These are phyloP conservation scores for Conchocele bisecta DNA, from an alignment of 2,888 invertebrate genomes.

Conservation along the genomic window DNA sequence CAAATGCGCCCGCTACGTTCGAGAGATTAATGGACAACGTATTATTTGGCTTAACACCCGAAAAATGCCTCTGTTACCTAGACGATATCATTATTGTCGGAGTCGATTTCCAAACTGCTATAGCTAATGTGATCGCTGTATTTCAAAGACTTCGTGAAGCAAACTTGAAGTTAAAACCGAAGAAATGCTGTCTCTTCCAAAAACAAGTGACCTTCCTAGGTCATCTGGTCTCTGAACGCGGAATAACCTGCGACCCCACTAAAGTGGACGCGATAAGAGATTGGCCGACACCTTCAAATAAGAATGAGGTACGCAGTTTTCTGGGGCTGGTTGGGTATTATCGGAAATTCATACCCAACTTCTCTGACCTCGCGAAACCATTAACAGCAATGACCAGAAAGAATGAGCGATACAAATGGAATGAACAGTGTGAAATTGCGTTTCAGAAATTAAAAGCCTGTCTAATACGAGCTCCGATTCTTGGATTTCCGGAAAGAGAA, in stretches of 20 bases:
- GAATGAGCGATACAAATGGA: conserved; percentile 1
- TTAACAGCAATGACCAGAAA: conserved; percentile 1
- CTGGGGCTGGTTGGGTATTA: conserved; percentile 22
- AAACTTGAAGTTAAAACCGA: conserved; percentile 24
- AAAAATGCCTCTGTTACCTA: conserved; percentile 24
- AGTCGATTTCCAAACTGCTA: neutral
- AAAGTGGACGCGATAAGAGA: conserved; percentile 10
- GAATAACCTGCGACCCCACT: conserved; percentile 15
- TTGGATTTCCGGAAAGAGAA: too few relatives aligned
- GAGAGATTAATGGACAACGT: conserved; percentile 13
- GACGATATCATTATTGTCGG: conserved; percentile 26
- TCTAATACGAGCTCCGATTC: too few relatives aligned
- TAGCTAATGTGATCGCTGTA: conserved; percentile 11
- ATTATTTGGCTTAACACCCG: conserved; percentile 1
- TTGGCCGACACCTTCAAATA: conserved; percentile 7
- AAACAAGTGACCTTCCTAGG: conserved; percentile 16
- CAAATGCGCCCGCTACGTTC: conserved; percentile 14
- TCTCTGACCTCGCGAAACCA: neutral
- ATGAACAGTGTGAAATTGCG: too few relatives aligned
- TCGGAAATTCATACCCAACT: conserved; percentile 22
- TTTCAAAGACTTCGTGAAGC: conserved; percentile 8
- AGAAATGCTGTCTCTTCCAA: conserved; percentile 22
- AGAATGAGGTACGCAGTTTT: conserved; percentile 7
- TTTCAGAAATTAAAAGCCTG: too few relatives aligned
- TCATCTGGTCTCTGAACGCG: conserved; percentile 11